phyloP scores from a whole-genome alignment of 1,140 invertebrate genomes.

The Drosophila mayri region DNA sequence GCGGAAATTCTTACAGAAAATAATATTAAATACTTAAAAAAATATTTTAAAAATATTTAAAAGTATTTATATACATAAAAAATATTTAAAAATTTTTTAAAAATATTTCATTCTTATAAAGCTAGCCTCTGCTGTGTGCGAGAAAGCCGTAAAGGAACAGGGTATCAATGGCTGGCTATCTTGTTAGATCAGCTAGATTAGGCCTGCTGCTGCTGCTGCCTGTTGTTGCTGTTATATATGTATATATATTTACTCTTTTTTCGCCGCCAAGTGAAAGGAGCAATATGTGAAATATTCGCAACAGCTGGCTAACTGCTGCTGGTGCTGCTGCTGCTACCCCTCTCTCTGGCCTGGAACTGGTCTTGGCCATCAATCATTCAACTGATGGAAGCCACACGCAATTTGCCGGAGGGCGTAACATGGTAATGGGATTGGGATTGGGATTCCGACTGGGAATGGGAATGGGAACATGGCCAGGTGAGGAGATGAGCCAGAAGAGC shows the following conservation, averaged over 20 bases:
- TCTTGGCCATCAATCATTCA: slow-evolving; percentile 53
- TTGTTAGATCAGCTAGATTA: slow-evolving; percentile 45
- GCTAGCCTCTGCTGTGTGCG: neutral
- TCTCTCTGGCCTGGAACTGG: slow-evolving; percentile 8
- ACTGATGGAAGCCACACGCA: slow-evolving; percentile 56
- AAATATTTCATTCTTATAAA: neutral
- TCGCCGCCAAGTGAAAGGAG: slow-evolving; percentile 38
- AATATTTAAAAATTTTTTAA: neutral
- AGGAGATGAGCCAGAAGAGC: slow-evolving; percentile 8
- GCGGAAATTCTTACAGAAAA: neutral
- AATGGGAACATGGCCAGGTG: slow-evolving; percentile 15
- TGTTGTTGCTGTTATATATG: neutral
- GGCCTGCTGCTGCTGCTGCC: slow-evolving; percentile 27
- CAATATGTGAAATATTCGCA: slow-evolving; percentile 35
- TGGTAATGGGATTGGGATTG: slow-evolving; percentile 42
- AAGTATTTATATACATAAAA: neutral
- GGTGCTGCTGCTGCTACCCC: too few species aligned
- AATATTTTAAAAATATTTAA: neutral
- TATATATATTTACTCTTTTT: neutral
- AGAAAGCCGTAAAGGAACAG: slow-evolving; percentile 18
- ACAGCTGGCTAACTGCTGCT: slow-evolving; percentile 39
- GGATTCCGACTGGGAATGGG: slow-evolving; percentile 8
- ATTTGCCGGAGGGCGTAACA: slow-evolving; percentile 54
- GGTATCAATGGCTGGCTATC: slow-evolving; percentile 60
- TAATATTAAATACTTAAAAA: neutral